Conservation (phyloP, 2,888 invertebrate genomes). For the Carcina quercana region DNA sequence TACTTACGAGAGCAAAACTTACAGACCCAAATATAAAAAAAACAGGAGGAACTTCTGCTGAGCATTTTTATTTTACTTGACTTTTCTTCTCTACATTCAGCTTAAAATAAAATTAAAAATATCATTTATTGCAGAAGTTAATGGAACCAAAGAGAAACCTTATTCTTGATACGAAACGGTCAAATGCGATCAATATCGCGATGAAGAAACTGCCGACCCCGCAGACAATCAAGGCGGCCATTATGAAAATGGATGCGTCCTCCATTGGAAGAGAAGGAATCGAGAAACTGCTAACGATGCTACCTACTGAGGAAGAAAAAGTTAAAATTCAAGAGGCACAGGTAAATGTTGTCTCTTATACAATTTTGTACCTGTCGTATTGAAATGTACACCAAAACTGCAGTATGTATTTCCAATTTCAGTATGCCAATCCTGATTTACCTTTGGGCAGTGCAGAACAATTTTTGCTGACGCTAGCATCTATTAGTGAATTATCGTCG, state of each 20-base stretch:
- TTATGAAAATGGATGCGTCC: conserved; percentile 98
- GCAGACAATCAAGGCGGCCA: conserved; percentile 98
- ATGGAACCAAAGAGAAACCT: conserved; percentile 73
- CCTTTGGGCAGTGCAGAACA: conserved; percentile 98
- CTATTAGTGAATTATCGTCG: conserved; percentile 95
- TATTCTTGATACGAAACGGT: conserved; percentile 96
- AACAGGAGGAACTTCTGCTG: too few relatives aligned
- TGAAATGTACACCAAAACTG: background rate
- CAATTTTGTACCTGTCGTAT: background rate
- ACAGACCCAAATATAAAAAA: too few relatives aligned
- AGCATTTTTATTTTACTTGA: too few relatives aligned
- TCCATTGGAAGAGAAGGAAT: conserved; percentile 99
- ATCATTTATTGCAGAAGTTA: conserved; percentile 44
- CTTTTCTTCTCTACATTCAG: too few relatives aligned
- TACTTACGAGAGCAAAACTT: too few relatives aligned
- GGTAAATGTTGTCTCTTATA: conserved; percentile 29
- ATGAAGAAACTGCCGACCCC: conserved; percentile 99
- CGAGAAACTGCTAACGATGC: conserved; percentile 97
- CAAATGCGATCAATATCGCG: conserved; percentile 99
- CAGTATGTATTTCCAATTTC: conserved; percentile 20
- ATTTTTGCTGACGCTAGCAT: conserved; percentile 96
- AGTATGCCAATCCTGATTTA: conserved; percentile 89
- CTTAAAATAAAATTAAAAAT: too few relatives aligned
- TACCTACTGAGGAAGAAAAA: conserved; percentile 97
- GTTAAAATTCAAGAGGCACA: conserved; percentile 98